Evolutionary conservation across 2,797 vertebrate species (phyloP).

Genomic region (Enteromius paludinosus): DNA sequence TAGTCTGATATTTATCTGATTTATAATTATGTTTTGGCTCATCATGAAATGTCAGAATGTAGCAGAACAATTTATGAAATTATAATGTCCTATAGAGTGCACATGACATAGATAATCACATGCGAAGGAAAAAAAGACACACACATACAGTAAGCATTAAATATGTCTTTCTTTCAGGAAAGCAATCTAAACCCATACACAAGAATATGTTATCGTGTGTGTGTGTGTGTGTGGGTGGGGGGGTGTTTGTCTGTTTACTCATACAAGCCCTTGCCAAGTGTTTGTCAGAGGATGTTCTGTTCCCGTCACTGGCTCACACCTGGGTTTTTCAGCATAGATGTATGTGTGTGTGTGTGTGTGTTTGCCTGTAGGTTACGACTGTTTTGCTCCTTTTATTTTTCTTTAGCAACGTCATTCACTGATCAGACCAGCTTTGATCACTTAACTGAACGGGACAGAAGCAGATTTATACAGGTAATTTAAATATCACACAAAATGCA

Average conservation of each 20-base stretch:
- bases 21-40: conserved; percentile 47
- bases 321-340: conserved; percentile 54
- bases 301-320: conserved; percentile 54
- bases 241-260: conserved; percentile 28
- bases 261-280: conserved; percentile 36
- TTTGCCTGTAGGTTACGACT: not conserved
- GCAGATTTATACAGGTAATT: not conserved
- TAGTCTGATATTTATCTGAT: conserved; percentile 52
- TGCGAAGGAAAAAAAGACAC: not conserved
- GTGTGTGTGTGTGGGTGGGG: not conserved
- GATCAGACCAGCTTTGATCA: not conserved
- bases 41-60: conserved; percentile 42
- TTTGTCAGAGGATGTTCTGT: conserved; percentile 55
- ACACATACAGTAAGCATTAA: not conserved
- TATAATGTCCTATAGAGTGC: not conserved
- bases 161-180: not conserved
- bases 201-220: not conserved
- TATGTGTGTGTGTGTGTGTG: conserved; percentile 33
- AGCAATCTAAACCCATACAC: not conserved
- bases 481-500: not conserved
- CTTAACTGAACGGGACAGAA: not conserved
- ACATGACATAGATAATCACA: not conserved
- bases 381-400: not conserved
- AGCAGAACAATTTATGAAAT: conserved; percentile 7
- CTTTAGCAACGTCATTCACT: conserved; percentile 5